A percentile compares a stretch with the other conserved stretches of the same genome.
Evolutionary conservation across 1,140 invertebrate species (phyloP).

Genomic region (Halyomorpha halys): DNA sequence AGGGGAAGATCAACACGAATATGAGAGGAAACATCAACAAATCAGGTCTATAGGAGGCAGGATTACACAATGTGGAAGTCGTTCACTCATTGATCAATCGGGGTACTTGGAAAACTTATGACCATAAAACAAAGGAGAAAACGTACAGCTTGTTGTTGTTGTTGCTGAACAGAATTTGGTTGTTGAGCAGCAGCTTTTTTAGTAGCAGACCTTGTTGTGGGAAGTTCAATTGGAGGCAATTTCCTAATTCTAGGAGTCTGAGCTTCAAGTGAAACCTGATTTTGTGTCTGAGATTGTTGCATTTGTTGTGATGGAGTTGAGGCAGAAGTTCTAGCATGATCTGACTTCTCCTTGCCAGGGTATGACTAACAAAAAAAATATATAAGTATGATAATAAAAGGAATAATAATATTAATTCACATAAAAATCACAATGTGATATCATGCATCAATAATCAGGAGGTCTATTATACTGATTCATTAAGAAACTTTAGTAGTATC

Average conservation of each 20-base stretch:
- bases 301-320: not conserved
- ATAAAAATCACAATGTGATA: not conserved
- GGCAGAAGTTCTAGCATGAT: not conserved
- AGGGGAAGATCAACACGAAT: no score
- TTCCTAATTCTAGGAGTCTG: conserved; percentile 19
- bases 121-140: not conserved
- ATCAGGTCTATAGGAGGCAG: no score
- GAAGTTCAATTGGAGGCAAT: conserved; percentile 64
- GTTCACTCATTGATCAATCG: no score
- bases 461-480: no score
- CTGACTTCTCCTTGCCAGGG: not conserved
- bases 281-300: not conserved
- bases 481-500: no score
- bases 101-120: no score
- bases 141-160: not conserved
- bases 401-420: not conserved
- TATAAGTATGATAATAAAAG: conserved; percentile 1
- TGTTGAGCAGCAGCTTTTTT: conserved; percentile 32
- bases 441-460: no score
- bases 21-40: no score
- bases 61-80: no score
- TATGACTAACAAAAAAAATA: not conserved
- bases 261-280: not conserved
- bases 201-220: conserved; percentile 46
- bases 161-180: conserved; percentile 8